A percentile compares a stretch with the other conserved stretches of the same genome.
phyloP scores from a whole-genome alignment of 2,888 invertebrate species.

The Eumerus sabulonum region DNA sequence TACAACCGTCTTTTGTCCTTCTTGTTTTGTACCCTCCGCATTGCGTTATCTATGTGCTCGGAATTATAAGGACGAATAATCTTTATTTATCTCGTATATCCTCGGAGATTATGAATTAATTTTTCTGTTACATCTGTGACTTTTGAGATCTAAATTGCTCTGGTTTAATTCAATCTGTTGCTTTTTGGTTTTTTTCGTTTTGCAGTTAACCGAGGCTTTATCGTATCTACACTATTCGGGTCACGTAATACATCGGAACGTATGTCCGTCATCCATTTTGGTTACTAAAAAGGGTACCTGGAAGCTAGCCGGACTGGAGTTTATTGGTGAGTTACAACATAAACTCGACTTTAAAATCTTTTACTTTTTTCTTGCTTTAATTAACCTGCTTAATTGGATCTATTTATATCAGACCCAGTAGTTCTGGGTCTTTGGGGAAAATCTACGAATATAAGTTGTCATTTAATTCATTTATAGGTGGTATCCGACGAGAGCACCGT shows the following conservation, averaged over 20 bases:
- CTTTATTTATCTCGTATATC: neutral
- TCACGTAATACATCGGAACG: slow-evolving; percentile 94
- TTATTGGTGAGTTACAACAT: slow-evolving; percentile 85
- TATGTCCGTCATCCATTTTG: slow-evolving; percentile 94
- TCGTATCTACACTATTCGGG: slow-evolving; percentile 94
- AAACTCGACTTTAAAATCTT: too few relatives aligned
- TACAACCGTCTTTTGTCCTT: neutral
- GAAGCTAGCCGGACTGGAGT: slow-evolving; percentile 97
- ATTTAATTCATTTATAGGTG: too few relatives aligned
- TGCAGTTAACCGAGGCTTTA: slow-evolving; percentile 96
- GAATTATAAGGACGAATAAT: slow-evolving; percentile 38
- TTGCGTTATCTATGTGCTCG: slow-evolving; percentile 4
- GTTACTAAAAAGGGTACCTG: slow-evolving; percentile 96
- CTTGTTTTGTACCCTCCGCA: neutral
- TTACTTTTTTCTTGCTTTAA: too few relatives aligned
- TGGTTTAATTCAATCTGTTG: neutral
- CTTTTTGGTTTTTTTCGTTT: slow-evolving; percentile 17
- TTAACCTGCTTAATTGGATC: too few relatives aligned
- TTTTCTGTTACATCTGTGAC: slow-evolving; percentile 24
- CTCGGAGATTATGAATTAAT: slow-evolving; percentile 15
- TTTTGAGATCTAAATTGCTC: slow-evolving; percentile 1
- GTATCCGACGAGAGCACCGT: too few relatives aligned
- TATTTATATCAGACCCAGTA: too few relatives aligned
- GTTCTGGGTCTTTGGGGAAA: too few relatives aligned
- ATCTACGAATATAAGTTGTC: too few relatives aligned